These are phyloP conservation scores for Raphicerus campestris DNA, from an alignment of 2,113 vertebrate species.

Conservation along the genomic window DNA sequence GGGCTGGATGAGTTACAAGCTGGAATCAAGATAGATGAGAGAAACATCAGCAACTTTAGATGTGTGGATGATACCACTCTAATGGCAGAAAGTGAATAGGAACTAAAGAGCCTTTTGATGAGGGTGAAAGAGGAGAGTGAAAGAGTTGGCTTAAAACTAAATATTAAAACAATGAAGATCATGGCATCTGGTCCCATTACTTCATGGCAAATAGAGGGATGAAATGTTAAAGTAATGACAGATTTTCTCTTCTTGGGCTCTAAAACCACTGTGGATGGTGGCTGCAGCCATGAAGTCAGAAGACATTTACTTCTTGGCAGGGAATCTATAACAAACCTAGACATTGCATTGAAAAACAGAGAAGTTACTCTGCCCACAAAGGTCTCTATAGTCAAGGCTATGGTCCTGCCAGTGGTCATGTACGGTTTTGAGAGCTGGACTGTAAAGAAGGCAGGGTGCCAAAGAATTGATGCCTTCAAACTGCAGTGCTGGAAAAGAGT, in stretches of 20 bases:
- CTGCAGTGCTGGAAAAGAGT: neutral
- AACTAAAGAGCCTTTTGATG: neutral
- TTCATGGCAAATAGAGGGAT: neutral
- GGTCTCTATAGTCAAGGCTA: neutral
- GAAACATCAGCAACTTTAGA: neutral
- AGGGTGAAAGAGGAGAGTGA: neutral
- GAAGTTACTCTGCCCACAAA: neutral
- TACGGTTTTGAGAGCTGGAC: accelerated
- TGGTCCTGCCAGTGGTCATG: neutral
- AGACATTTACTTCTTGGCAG: neutral
- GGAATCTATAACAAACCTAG: neutral
- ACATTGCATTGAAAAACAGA: neutral
- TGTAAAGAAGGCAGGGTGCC: neutral
- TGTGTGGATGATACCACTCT: neutral
- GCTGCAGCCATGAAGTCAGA: neutral
- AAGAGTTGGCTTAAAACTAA: neutral
- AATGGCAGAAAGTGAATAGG: neutral
- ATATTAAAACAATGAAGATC: neutral
- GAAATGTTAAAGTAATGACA: neutral
- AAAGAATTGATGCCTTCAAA: neutral
- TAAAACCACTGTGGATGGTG: neutral
- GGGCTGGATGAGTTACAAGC: neutral
- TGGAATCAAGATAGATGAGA: neutral
- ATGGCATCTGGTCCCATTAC: neutral
- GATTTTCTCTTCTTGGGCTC: neutral